These are phyloP conservation scores for Drosophila emarginata DNA, from an alignment of 2,888 invertebrate species.

Conservation along the genomic window DNA sequence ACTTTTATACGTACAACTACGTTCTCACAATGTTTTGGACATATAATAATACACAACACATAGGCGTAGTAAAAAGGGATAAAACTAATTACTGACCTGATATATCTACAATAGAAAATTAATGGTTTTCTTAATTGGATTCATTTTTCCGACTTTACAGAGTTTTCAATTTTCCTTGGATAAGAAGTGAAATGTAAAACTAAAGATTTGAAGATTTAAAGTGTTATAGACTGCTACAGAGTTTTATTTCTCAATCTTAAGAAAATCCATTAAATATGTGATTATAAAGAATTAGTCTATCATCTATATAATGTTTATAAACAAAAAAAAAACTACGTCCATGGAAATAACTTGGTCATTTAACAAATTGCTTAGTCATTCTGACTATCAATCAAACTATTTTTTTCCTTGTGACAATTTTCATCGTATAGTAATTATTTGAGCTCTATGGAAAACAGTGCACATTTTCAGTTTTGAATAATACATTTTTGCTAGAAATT, in stretches of 20 bases:
- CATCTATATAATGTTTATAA: no score
- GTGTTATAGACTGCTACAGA: no score
- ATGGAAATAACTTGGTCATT: background rate
- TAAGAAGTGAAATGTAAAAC: no score
- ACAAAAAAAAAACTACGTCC: background rate
- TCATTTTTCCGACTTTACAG: no score
- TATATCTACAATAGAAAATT: background rate
- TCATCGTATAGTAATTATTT: background rate
- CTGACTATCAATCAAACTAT: background rate
- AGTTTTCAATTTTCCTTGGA: no score
- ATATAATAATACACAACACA: background rate
- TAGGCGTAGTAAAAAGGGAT: background rate
- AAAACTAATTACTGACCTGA: background rate
- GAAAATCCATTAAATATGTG: no score
- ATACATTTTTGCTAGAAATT: background rate
- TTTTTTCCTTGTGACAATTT: background rate
- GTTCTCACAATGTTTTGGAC: background rate
- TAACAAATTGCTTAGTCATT: background rate
- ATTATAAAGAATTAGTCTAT: no score
- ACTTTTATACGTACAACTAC: background rate
- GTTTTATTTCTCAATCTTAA: no score
- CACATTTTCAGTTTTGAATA: background rate
- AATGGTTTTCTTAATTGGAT: no score
- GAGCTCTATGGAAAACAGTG: background rate
- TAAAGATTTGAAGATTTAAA: no score